Conservation (phyloP, 2,113 vertebrate genomes). For the Tragulus kanchil region DNA sequence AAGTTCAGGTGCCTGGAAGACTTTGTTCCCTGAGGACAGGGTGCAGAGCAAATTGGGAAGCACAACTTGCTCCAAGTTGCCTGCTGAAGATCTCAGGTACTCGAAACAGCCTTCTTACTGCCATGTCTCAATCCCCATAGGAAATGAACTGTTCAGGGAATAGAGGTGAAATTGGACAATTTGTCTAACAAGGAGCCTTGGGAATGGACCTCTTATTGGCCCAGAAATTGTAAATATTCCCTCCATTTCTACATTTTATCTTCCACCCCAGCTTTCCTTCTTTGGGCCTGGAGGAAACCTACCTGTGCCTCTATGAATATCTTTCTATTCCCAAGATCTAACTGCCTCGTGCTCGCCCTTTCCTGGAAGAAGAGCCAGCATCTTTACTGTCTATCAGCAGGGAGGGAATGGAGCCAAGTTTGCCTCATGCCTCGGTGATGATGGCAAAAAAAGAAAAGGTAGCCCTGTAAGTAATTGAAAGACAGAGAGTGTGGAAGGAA, state of each 20-base stretch:
- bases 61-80: neutral
- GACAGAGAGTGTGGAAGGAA: neutral
- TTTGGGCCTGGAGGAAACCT: neutral
- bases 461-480: conserved; percentile 15
- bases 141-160: conserved; percentile 42
- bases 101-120: neutral
- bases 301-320: neutral
- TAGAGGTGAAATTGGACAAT: conserved; percentile 42
- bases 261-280: neutral
- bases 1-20: neutral
- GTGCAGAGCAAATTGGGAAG: neutral
- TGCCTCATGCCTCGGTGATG: neutral
- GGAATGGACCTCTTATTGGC: conserved; percentile 47
- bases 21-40: neutral
- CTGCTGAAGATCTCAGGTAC: neutral
- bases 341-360: neutral
- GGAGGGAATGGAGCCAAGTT: neutral
- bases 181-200: conserved; percentile 74
- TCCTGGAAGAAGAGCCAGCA: neutral
- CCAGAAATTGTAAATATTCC: conserved; percentile 54
- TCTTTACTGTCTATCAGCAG: neutral
- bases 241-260: neutral
- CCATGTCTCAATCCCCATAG: neutral
- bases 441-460: neutral
- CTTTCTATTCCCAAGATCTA: neutral